Base-by-base conservation (phyloP, 2,113 vertebrate genomes). In the Terrapene triunguis region DNA sequence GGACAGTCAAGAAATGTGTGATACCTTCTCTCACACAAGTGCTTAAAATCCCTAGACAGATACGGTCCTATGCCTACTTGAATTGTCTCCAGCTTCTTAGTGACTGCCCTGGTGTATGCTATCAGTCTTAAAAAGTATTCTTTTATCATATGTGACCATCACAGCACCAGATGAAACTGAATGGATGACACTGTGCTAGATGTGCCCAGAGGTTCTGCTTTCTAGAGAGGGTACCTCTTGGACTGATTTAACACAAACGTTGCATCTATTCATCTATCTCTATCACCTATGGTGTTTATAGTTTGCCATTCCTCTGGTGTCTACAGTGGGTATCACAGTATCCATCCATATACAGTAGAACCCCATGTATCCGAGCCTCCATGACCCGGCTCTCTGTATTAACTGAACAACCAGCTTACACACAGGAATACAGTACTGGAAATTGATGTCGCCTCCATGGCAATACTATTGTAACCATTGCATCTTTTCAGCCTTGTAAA, bases 81-180 rank as follows among this genome's bases (percentile, higher is more conserved):
- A 47, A 44, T 42, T 44, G 11, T 47, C 44, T 76, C 42, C 72
- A 76, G 38, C 42, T 25, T 51, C 42, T 14, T 69, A 32, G n/a
- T 59, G 81, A 35, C 16, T 86, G 51, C 0, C 1, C 76, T 55
- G 65, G 5, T 0, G 0, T 42, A 22, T 8, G 16, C 1, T 2
- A 25, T 74, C 87, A 1, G 47, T n/a, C 2, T 12, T 47, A 87
- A n/a, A 83, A 85, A 4, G 25, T 0, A 65, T 16, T 59, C 14
- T 42, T 42, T 74, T 38, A 4, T 42, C 29, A 92, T 80, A 87
- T 53, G 13, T 62, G n/a, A 25, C 94, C 62, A 86, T 3, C 4
- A 1, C 29, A 62, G 29, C n/a, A 7, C 22, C 42, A 44, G 42
- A 90, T n/a, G 5, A 85, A 25, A 57, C 5, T 32, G 59, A 80